Base-by-base conservation (phyloP, 2,113 vertebrate species). In the Lagopus leucura region DNA sequence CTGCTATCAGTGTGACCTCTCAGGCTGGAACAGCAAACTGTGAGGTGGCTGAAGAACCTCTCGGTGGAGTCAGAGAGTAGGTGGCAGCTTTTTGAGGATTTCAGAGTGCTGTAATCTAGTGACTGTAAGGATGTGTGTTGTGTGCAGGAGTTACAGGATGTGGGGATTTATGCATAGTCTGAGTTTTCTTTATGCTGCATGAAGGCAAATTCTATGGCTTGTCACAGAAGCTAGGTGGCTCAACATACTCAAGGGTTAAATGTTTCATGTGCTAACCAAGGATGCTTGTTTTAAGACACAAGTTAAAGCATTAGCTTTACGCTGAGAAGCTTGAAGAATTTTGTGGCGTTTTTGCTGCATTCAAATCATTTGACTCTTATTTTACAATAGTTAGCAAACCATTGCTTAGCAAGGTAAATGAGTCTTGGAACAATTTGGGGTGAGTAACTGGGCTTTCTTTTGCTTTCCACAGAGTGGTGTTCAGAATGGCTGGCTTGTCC, bases 401-500 rank as follows among this genome's bases (percentile, higher is more conserved):
- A 1, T n/a, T 57, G 13, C 48, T 54, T 76, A 57, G 34, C 30
- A 45, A 80, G 52, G 57, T 58, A 15, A 78, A 54, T 58, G 32
- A 74, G 43, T 57, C 25, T 60, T 61, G 57, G 45, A 64, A 6
- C 0, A 1, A 65, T 17, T 92, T 93, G 71, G 50, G 34, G 38
- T 94, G 91, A 91, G 43, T 98, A 92, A 97, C 85, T 48, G 60
- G 34, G 34, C 22, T 95, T 89, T 92, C 54, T 95, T 93, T 97
- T 93, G 93, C 50, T 96, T 88, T 93, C 95, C 81, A 34, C 96
- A 98, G 98, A 82, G 93, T 4, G 1, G 58, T 85, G 48, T 84
- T 94, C 97, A 97, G 92, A 91, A 98, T 98, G 98, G 95, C 95
- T 14, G 66, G 94, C 54, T 87, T 97, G 43, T 95, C 97, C 47